These are phyloP conservation scores for Hypocryptadius cinnamomeus DNA, from an alignment of 2,113 vertebrate species.

Conservation along the genomic window DNA sequence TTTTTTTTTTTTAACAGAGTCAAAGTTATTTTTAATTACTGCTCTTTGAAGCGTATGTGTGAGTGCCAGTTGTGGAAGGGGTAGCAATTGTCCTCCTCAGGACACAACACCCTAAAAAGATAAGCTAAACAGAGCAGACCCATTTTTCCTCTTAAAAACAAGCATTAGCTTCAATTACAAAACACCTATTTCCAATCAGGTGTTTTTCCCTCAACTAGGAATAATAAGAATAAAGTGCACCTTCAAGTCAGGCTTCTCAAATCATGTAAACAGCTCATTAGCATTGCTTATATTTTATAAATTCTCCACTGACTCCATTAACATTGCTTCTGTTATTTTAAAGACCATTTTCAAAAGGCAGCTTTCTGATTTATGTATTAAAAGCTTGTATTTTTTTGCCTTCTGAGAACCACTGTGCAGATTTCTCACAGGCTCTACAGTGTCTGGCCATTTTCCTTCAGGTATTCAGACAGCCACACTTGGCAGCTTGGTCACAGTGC, in stretches of 20 bases:
- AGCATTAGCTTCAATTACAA: not conserved
- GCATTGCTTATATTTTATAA: not conserved
- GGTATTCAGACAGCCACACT: not conserved
- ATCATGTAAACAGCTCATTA: not conserved
- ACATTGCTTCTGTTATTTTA: not conserved
- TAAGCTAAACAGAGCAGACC: not conserved
- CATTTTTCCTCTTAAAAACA: not conserved
- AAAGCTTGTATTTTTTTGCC: not conserved
- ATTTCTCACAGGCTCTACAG: not conserved
- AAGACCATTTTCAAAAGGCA: not conserved
- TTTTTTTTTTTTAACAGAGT: not conserved
- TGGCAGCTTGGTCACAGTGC: not conserved
- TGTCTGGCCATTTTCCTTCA: not conserved
- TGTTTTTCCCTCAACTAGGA: not conserved
- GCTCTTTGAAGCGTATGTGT: not conserved
- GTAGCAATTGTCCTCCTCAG: not conserved
- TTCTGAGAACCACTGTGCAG: not conserved
- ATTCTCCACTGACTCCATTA: not conserved
- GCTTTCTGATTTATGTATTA: not conserved
- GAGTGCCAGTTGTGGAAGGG: not conserved
- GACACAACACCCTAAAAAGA: not conserved
- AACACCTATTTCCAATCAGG: not conserved
- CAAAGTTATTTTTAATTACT: not conserved
- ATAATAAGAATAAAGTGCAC: not conserved
- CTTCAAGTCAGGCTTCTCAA: not conserved